Base-by-base conservation (phyloP, 2,888 invertebrate species). In the Raillietiella orientalis region DNA sequence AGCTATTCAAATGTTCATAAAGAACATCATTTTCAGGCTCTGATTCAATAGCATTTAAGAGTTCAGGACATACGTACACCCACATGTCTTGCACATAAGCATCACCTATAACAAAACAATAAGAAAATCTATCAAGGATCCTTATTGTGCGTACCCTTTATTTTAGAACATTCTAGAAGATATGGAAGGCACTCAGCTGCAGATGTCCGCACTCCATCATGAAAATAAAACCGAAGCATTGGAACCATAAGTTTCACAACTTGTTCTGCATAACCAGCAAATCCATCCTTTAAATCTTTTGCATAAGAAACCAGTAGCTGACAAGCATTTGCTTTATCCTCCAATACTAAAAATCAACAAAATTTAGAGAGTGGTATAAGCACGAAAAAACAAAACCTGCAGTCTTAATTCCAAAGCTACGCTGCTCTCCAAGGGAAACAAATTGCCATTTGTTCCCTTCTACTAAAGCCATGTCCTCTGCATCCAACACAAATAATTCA, bases 251-350 rank as follows among this genome's bases (percentile, higher is more conserved):
- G 53, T 39, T 65, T 63, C 1, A 72, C 70, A 2, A 71, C 67
- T 29, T 31, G 21, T 43, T 75, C 74, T 3, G 71, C 66, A 40
- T 52, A 72, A 40, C 50, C 61, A 39, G 41, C 63, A 57, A 74
- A 59, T 3, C 67, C 71, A 38, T 75, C 77, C 43, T 82, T 82
- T 29, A 87, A 53, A 46, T 87, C 84, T 15, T 75, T 58, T 1
- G 84, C 84, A 41, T 82, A 87, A 45, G 82, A 84, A 6, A 84
- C 79, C 28, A 87, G 52, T 84, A 87, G 87, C 46, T 79, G 77
- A 45, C 82, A 87, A 1, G 87, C 87, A 2, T 77, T 77, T 0
- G 82, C 77, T 44, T 87, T 90, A 46, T 90, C 87, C 49, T 90
- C 87, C 29, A 87, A 52, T 34, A 82, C 66, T 58, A 33, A 4